phyloP scores from a whole-genome alignment of 2,888 invertebrate genomes.

The Lepidocyrtoides sp. region DNA sequence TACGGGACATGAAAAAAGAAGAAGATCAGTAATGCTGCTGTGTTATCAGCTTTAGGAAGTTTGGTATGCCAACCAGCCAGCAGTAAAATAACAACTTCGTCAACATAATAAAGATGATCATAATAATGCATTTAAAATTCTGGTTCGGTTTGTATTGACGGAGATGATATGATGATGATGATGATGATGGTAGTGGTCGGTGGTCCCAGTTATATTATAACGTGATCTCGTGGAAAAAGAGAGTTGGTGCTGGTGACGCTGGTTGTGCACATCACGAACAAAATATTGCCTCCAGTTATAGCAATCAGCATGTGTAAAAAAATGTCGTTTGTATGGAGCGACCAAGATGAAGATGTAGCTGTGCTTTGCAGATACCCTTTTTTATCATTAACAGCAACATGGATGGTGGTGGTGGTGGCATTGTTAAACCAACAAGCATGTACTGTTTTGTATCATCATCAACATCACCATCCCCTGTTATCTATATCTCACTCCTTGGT shows the following conservation, averaged over 20 bases:
- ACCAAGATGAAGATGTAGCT: background rate
- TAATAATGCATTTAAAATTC: constrained; percentile 31
- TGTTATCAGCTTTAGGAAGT: background rate
- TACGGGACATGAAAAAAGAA: no score
- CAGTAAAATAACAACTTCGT: background rate
- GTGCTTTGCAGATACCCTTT: background rate
- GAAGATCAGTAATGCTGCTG: background rate
- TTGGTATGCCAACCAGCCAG: background rate
- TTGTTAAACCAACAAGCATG: constrained; percentile 28
- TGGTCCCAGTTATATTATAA: constrained; percentile 64
- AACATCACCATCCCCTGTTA: constrained; percentile 23
- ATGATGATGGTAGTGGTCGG: background rate
- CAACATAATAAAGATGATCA: background rate
- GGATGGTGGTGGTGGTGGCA: no score
- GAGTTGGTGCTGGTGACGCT: constrained; percentile 17
- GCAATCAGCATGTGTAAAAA: constrained; percentile 50
- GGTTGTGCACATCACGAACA: constrained; percentile 47
- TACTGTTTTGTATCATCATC: constrained; percentile 60
- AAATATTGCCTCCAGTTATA: constrained; percentile 71
- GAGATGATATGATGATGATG: constrained; percentile 3
- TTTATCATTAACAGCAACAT: background rate
- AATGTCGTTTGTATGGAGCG: constrained; percentile 6
- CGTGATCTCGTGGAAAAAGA: constrained; percentile 58
- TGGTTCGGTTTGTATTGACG: constrained; percentile 18
- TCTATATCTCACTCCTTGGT: constrained; percentile 42